phyloP scores from a whole-genome alignment of 2,113 vertebrate species.

The Henicopernis longicauda region DNA sequence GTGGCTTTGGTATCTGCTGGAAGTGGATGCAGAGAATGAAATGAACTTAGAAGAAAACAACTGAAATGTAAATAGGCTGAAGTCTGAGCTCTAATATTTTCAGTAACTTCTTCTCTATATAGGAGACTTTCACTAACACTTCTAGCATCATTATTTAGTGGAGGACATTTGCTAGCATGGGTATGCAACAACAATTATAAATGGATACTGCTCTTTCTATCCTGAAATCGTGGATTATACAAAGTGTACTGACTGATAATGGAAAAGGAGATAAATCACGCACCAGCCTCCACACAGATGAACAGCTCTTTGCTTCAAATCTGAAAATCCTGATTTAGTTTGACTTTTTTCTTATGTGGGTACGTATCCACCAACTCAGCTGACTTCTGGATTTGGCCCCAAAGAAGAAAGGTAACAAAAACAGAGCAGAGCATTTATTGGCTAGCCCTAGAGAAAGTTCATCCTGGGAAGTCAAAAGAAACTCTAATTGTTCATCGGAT shows the following conservation, averaged over 20 bases:
- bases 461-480: not conserved
- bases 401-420: not conserved
- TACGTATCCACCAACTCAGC: not conserved
- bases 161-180: not conserved
- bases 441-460: not conserved
- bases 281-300: not conserved
- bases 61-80: not conserved
- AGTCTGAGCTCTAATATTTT: not conserved
- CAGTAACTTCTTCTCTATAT: not conserved
- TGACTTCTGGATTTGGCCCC: not conserved
- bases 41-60: not conserved
- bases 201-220: not conserved
- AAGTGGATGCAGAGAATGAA: not conserved
- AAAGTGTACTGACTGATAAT: not conserved
- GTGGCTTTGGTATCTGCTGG: not conserved
- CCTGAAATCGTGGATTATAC: not conserved
- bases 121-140: not conserved
- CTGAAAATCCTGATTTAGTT: not conserved
- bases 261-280: not conserved
- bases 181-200: not conserved
- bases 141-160: not conserved
- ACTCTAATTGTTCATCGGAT: not conserved
- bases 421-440: not conserved
- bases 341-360: not conserved
- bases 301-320: not conserved